Percentiles rank a stretch among this genome's conserved stretches.
Evolutionary conservation across 2,888 invertebrate genomes (phyloP).

Genomic region (Trichacis sp.): DNA sequence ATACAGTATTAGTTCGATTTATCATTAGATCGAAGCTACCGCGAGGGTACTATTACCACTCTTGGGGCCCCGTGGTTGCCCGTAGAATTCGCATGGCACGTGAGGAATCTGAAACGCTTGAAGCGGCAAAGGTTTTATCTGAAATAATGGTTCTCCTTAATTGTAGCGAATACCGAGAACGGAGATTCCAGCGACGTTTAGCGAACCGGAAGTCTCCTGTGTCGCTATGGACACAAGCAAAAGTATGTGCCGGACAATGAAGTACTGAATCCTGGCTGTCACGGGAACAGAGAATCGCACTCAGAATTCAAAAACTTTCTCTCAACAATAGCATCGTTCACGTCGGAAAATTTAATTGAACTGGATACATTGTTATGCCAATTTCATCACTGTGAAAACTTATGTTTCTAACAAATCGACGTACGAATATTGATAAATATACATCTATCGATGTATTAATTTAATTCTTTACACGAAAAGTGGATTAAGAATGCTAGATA

Average conservation of each 20-base stretch:
- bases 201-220: slow-evolving; percentile 42
- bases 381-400: too few relatives aligned
- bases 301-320: slow-evolving; percentile 35
- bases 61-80: neutral
- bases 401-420: too few relatives aligned
- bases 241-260: slow-evolving; percentile 35
- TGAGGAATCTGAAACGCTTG: slow-evolving; percentile 25
- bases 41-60: neutral
- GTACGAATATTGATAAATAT: too few relatives aligned
- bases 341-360: slow-evolving; percentile 13
- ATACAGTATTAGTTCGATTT: slow-evolving; percentile 1
- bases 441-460: too few relatives aligned
- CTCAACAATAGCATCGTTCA: slow-evolving; percentile 2
- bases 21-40: slow-evolving; percentile 2
- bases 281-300: slow-evolving; percentile 58
- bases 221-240: slow-evolving; percentile 20
- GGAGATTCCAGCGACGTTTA: slow-evolving; percentile 41
- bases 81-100: slow-evolving; percentile 24
- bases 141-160: slow-evolving; percentile 49
- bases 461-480: too few relatives aligned
- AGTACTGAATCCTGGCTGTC: slow-evolving; percentile 49
- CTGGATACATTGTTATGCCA: neutral
- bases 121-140: slow-evolving; percentile 39
- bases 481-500: too few relatives aligned
- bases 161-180: slow-evolving; percentile 42